Percentiles rank a stretch among this genome's conserved stretches.
phyloP scores from a whole-genome alignment of 1,140 invertebrate genomes.

The Eriocheir sinensis region DNA sequence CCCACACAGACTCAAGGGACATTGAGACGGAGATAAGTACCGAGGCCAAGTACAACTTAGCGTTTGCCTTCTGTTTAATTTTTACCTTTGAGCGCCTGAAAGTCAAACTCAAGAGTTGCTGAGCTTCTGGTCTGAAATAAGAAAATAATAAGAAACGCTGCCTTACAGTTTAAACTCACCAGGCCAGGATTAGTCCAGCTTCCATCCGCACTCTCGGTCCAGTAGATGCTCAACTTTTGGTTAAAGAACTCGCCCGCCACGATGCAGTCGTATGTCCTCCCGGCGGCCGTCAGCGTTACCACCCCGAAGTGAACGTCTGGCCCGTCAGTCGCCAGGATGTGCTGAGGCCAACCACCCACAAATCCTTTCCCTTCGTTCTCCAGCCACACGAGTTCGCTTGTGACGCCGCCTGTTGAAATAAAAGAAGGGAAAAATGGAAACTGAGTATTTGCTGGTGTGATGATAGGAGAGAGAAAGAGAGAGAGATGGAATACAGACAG shows the following conservation, averaged over 20 bases:
- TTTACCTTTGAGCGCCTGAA: no score
- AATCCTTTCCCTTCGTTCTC: slow-evolving; percentile 75
- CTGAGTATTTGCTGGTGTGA: not conserved
- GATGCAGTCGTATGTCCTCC: slow-evolving; percentile 80
- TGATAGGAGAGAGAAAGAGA: not conserved
- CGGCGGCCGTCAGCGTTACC: slow-evolving; percentile 79
- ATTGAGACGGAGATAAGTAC: no score
- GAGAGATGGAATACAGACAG: not conserved
- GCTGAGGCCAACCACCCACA: slow-evolving; percentile 80
- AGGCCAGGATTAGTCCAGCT: slow-evolving; percentile 80
- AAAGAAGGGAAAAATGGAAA: not conserved
- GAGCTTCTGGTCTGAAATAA: no score
- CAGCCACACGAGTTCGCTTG: slow-evolving; percentile 69
- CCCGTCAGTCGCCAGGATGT: slow-evolving; percentile 80
- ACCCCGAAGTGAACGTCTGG: slow-evolving; percentile 81
- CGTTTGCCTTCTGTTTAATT: no score
- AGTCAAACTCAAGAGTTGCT: no score
- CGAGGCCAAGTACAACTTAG: no score
- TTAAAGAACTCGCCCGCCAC: slow-evolving; percentile 81
- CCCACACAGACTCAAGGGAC: no score
- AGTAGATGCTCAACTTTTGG: slow-evolving; percentile 81
- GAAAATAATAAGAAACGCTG: no score
- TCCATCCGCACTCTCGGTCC: slow-evolving; percentile 80
- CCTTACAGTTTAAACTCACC: no score
- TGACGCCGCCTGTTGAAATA: slow-evolving; percentile 16